Percentiles rank a stretch among this genome's conserved stretches.
These are phyloP conservation scores for Pseudolycoriella hygida DNA, from an alignment of 2,888 invertebrate genomes.

Conservation along the genomic window DNA sequence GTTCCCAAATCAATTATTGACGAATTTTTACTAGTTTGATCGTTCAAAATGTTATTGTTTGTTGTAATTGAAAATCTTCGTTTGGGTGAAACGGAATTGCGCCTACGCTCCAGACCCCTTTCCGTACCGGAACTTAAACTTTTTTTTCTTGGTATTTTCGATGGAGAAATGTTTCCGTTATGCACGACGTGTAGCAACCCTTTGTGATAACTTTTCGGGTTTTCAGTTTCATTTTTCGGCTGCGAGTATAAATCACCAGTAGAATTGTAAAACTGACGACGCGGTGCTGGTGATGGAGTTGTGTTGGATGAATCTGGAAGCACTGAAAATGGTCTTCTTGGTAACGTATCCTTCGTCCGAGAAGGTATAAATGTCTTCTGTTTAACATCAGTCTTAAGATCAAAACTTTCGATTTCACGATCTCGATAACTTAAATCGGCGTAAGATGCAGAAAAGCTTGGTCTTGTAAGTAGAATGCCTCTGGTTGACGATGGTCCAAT, in stretches of 20 bases:
- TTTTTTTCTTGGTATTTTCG: slow-evolving; percentile 15
- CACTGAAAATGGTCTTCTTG: background rate
- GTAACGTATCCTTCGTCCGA: background rate
- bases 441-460: background rate
- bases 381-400: background rate
- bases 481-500: background rate
- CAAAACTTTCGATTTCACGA: slow-evolving; percentile 4
- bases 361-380: background rate
- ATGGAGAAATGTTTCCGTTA: slow-evolving; percentile 15
- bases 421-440: slow-evolving; percentile 3
- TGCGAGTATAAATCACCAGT: slow-evolving; percentile 18
- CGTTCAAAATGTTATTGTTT: background rate
- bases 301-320: background rate
- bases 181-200: slow-evolving; percentile 23
- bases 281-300: slow-evolving; percentile 1
- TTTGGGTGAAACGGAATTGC: background rate
- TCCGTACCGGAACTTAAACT: slow-evolving; percentile 1
- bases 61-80: background rate
- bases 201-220: slow-evolving; percentile 25
- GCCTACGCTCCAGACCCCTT: background rate
- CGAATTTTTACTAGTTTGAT: background rate
- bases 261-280: slow-evolving; percentile 15
- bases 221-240: slow-evolving; percentile 18
- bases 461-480: slow-evolving; percentile 3
- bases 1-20: slow-evolving; percentile 7